These are phyloP conservation scores for Dipodomys ordii DNA, from an alignment of 2,113 vertebrate genomes.

Conservation along the genomic window DNA sequence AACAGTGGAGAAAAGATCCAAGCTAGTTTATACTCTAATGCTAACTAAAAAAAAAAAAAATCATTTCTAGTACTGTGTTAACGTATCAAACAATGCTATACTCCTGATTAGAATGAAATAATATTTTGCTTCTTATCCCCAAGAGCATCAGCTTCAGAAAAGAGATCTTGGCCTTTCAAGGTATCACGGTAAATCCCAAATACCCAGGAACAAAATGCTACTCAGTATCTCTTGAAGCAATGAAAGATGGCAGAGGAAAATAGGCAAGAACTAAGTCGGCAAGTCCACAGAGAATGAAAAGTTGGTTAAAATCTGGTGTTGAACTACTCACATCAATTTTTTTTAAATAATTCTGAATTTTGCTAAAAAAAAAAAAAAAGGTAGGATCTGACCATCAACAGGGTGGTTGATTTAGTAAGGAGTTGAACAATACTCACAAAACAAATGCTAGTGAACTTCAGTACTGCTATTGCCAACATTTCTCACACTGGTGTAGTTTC, in stretches of 20 bases:
- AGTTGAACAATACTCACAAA: neutral
- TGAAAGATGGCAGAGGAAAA: neutral
- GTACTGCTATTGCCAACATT: neutral
- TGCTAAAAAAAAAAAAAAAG: neutral
- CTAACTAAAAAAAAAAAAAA: neutral
- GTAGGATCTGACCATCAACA: neutral
- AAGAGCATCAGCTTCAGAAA: conserved; percentile 43
- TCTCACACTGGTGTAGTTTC: neutral
- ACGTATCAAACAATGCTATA: neutral
- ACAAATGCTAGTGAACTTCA: neutral
- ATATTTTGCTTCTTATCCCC: neutral
- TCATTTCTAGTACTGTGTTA: conserved; percentile 1
- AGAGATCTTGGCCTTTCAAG: neutral
- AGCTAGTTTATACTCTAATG: neutral
- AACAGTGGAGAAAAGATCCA: conserved; percentile 37
- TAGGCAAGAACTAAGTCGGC: neutral
- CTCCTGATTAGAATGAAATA: neutral
- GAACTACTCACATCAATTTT: neutral
- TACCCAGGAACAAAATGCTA: neutral
- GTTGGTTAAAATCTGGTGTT: conserved; percentile 15
- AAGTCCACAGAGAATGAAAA: conserved; percentile 37
- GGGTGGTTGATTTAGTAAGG: neutral
- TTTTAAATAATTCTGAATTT: neutral
- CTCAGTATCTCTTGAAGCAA: neutral
- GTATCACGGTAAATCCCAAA: neutral